phyloP scores from a whole-genome alignment of 2,888 invertebrate species.

The Lasius platythorax region DNA sequence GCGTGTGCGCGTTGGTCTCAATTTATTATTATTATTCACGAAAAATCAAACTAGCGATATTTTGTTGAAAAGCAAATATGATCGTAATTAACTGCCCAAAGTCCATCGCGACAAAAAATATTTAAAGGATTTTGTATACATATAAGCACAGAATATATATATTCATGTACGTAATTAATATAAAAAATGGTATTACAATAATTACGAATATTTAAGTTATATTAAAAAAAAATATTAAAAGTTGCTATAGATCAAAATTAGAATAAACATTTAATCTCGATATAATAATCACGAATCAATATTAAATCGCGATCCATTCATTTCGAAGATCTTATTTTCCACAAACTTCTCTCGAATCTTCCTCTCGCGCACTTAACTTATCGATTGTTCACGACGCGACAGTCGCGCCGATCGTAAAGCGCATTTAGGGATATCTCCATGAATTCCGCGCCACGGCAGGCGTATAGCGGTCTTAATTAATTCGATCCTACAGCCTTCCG shows the following conservation, averaged over 20 bases:
- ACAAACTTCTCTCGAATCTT: neutral
- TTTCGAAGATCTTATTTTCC: neutral
- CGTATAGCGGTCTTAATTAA: constrained; percentile 51
- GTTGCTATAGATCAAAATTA: neutral
- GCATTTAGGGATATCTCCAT: constrained; percentile 35
- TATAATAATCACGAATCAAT: neutral
- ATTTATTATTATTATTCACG: neutral
- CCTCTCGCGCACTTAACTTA: constrained; percentile 3
- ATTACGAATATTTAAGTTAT: neutral
- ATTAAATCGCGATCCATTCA: neutral
- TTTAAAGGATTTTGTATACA: neutral
- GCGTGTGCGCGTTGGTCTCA: neutral
- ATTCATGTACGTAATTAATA: neutral
- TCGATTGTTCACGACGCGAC: constrained; percentile 13
- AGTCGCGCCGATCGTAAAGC: constrained; percentile 30
- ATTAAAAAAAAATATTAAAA: neutral
- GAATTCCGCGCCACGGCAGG: constrained; percentile 13
- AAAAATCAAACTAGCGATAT: neutral
- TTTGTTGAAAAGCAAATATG: neutral
- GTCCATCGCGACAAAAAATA: neutral
- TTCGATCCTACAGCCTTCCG: constrained; percentile 50
- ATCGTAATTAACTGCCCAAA: neutral
- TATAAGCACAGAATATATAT: neutral
- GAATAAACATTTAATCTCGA: neutral
- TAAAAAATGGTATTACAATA: neutral